These are phyloP conservation scores for Sinodicranocentrus sp. DNA, from an alignment of 2,888 invertebrate genomes.

Conservation along the genomic window DNA sequence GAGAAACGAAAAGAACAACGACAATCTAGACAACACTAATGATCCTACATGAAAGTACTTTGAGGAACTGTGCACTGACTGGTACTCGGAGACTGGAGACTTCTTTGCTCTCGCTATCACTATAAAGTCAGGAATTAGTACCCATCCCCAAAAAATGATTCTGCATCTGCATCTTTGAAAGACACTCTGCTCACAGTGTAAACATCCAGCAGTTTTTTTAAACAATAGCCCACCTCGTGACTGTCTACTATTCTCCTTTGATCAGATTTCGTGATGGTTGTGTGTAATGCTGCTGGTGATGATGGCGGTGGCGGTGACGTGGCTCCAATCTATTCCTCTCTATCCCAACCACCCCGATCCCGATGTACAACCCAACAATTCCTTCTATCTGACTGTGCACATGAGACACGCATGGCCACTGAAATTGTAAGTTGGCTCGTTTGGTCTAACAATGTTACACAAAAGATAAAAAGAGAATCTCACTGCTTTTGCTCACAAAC, in stretches of 20 bases:
- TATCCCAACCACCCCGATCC: neutral
- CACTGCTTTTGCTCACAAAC: constrained; percentile 45
- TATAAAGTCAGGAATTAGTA: constrained; percentile 25
- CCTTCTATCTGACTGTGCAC: neutral
- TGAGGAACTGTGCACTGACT: too few species aligned
- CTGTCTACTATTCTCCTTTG: constrained; percentile 24
- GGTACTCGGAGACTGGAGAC: too few species aligned
- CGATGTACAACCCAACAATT: neutral
- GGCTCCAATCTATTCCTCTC: constrained; percentile 38
- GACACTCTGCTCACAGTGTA: constrained; percentile 13
- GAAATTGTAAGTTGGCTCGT: neutral
- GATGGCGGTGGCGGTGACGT: constrained; percentile 40
- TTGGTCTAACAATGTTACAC: neutral
- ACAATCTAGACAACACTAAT: too few species aligned
- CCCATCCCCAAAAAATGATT: constrained; percentile 17
- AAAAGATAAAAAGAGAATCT: constrained; percentile 38
- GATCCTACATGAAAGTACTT: too few species aligned
- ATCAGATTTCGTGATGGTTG: constrained; percentile 49
- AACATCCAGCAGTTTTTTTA: constrained; percentile 31
- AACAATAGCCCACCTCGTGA: constrained; percentile 59
- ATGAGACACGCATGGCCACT: constrained; percentile 5
- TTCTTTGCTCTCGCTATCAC: neutral
- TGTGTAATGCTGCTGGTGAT: neutral
- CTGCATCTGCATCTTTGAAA: constrained; percentile 15
- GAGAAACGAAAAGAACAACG: too few species aligned